Evolutionary conservation across 2,888 invertebrate genomes (phyloP), one percentile per base, ranked within the genome.

Genomic region (Diarsia dahlii): DNA sequence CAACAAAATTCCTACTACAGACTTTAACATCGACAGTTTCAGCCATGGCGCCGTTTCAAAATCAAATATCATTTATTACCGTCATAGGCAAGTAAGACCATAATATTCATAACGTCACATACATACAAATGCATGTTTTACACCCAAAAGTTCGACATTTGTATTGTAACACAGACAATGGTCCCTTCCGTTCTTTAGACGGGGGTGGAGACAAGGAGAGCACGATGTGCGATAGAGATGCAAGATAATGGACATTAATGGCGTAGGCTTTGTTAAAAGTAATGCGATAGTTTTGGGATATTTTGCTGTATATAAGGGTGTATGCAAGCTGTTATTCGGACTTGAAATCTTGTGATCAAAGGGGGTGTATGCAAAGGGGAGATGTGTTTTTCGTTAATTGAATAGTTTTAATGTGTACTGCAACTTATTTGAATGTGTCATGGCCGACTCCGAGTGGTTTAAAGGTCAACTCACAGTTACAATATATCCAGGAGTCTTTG

Each of bases 231-330:
- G 89, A 92, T 74, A 75, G 92, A 84, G 93, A 92, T 69, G 84
- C 76, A 56, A 84, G 84, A 90, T 84, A 83, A 93, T 90, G 94
- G 94, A 93, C 95, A 94, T 92, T 93, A 93, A 94, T 93, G 92
- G 93, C 92, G 92, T 84, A 89, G 84, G 78, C 83, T 85, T 89
- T 90, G 88, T 88, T 87, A 78, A 84, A 86, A 89, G 71, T 87
- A 83, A 89, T 80, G 80, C 74, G 71, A 82, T 84, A 78, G 77
- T 85, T 78, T 82, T 76, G 73, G 52, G 74, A 78, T 80, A 86
- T 46, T 80, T 82, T 68, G 28, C 28, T 39, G 67, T 84, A 80
- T 46, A 75, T 85, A 87, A 74, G 79, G 79, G 77, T 23, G 66
- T 56, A 5, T 85, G 74, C 65, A 74, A 80, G 74, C 56, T 50